Evolutionary conservation across 2,888 invertebrate genomes (phyloP).

Genomic region (Glomeris marginata): DNA sequence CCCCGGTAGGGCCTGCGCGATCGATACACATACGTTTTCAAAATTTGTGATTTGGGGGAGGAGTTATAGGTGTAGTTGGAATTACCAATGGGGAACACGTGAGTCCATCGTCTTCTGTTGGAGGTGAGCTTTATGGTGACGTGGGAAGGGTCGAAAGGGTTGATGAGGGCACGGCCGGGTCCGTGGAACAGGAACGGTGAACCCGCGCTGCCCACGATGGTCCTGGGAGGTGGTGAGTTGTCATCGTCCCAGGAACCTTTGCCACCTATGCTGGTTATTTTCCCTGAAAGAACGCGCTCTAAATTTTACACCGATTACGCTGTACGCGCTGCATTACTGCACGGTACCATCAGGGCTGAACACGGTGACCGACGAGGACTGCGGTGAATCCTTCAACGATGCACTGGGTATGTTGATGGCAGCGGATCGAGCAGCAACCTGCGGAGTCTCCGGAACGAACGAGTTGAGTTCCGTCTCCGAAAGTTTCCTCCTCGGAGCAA

Average conservation of each 20-base stretch:
- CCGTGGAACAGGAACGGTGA: slow-evolving; percentile 16
- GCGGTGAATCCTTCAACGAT: slow-evolving; percentile 2
- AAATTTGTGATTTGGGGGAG: background rate
- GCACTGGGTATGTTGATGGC: slow-evolving; percentile 17
- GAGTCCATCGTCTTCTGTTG: slow-evolving; percentile 91
- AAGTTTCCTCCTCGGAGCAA: slow-evolving; percentile 12
- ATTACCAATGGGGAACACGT: slow-evolving; percentile 85
- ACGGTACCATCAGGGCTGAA: background rate
- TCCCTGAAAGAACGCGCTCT: background rate
- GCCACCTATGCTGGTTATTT: slow-evolving; percentile 2
- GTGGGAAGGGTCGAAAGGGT: slow-evolving; percentile 96
- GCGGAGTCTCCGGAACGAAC: slow-evolving; percentile 12
- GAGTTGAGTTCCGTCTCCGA: slow-evolving; percentile 15
- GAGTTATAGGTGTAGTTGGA: background rate
- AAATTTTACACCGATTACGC: too few relatives aligned
- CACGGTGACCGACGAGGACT: slow-evolving; percentile 9
- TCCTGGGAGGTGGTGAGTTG: slow-evolving; percentile 10
- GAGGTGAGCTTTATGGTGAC: slow-evolving; percentile 92
- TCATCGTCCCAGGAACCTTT: slow-evolving; percentile 13
- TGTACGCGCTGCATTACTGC: background rate
- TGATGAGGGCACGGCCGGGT: slow-evolving; percentile 74
- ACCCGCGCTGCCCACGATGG: slow-evolving; percentile 20
- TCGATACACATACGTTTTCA: background rate
- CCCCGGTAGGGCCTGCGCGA: slow-evolving; percentile 61
- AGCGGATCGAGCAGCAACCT: slow-evolving; percentile 15